These are phyloP conservation scores for Silurus aristotelis DNA, from an alignment of 2,797 vertebrate species.

Conservation along the genomic window DNA sequence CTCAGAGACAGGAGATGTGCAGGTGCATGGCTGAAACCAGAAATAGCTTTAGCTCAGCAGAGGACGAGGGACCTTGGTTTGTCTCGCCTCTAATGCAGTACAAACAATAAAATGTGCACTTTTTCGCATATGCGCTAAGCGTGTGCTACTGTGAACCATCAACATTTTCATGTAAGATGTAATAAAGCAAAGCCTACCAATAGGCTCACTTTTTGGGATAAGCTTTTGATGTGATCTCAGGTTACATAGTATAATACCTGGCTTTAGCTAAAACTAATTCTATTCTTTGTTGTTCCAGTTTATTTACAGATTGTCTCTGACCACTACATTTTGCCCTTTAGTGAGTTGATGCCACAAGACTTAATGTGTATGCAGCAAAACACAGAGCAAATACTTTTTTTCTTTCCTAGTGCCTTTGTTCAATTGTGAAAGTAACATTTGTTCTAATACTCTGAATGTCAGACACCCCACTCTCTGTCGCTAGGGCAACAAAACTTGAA, in stretches of 20 bases:
- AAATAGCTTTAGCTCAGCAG: conserved; percentile 54
- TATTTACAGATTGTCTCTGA: not conserved
- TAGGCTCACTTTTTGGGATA: not conserved
- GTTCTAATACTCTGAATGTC: conserved; percentile 31
- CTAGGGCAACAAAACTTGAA: conserved; percentile 42
- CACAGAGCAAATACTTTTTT: not conserved
- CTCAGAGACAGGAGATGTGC: conserved; percentile 52
- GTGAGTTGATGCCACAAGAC: not conserved
- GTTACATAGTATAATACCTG: not conserved
- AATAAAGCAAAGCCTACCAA: not conserved
- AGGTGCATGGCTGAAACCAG: conserved; percentile 47
- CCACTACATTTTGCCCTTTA: conserved; percentile 4
- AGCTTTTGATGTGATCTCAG: not conserved
- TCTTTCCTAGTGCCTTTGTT: conserved; percentile 17
- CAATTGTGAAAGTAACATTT: conserved; percentile 36
- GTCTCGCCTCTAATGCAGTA: conserved; percentile 38
- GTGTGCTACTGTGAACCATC: conserved; percentile 1
- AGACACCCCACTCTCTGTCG: conserved; percentile 24
- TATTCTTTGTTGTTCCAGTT: not conserved
- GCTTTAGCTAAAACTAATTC: not conserved
- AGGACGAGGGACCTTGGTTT: conserved; percentile 40
- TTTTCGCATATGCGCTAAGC: conserved; percentile 8
- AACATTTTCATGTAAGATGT: not conserved
- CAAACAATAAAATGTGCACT: conserved; percentile 45
- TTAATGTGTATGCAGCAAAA: conserved; percentile 39